Percentiles rank a stretch among this genome's conserved stretches.
phyloP scores from a whole-genome alignment of 2,888 invertebrate species.

The Polydrusus cervinus region DNA sequence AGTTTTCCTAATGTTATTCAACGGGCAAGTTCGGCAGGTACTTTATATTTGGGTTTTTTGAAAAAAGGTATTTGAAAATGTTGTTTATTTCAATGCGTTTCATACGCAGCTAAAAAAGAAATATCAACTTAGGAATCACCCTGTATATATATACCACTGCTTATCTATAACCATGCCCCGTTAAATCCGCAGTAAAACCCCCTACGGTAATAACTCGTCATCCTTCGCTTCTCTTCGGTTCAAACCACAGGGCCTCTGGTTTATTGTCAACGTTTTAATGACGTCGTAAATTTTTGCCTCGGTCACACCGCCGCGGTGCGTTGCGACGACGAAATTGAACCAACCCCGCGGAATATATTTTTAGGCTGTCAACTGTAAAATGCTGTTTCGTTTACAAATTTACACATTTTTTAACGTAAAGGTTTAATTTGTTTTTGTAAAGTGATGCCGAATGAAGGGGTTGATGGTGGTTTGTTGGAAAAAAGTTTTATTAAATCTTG shows the following conservation, averaged over 20 bases:
- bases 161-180: not conserved
- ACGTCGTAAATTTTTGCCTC: constrained; percentile 65
- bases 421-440: constrained; percentile 1
- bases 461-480: no score
- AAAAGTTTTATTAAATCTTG: no score
- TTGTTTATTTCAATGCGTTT: no score
- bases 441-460: no score
- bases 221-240: constrained; percentile 21
- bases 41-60: no score
- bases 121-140: no score
- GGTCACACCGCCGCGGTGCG: constrained; percentile 56
- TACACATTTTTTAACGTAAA: constrained; percentile 8
- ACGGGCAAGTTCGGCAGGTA: no score
- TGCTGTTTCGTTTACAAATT: constrained; percentile 17
- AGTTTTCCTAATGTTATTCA: no score
- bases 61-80: no score
- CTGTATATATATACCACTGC: no score
- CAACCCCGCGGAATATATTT: constrained; percentile 24
- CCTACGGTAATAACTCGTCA: constrained; percentile 25
- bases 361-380: constrained; percentile 27
- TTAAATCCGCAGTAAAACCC: constrained; percentile 16
- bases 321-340: constrained; percentile 28
- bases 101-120: no score
- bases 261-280: constrained; percentile 67
- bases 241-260: constrained; percentile 44